phyloP scores from a whole-genome alignment of 2,797 vertebrate species.

The Distichodus sexfasciatus region DNA sequence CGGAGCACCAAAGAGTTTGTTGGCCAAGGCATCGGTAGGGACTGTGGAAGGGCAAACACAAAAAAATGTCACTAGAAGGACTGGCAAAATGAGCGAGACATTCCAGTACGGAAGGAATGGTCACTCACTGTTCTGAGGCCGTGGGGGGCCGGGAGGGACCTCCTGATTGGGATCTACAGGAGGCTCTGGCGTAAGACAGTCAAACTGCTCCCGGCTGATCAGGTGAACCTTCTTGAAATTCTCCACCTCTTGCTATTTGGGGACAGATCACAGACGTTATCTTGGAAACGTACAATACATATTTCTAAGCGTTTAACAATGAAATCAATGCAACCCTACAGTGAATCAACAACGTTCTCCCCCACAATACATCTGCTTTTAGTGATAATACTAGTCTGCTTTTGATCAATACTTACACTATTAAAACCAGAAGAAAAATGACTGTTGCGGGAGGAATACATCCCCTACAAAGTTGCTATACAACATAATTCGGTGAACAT shows the following conservation, averaged over 20 bases:
- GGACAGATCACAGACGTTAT: neutral
- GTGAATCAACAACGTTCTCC: too few relatives aligned
- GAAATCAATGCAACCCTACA: too few relatives aligned
- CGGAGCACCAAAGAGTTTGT: constrained; percentile 93
- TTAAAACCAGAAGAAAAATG: too few relatives aligned
- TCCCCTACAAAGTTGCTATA: too few relatives aligned
- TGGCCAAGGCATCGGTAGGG: constrained; percentile 94
- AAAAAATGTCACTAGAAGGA: neutral
- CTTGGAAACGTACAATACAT: too few relatives aligned
- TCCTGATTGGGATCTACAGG: constrained; percentile 97
- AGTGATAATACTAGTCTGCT: too few relatives aligned
- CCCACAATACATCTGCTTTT: too few relatives aligned
- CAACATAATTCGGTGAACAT: too few relatives aligned
- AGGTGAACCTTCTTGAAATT: constrained; percentile 99
- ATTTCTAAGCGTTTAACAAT: too few relatives aligned
- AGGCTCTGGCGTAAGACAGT: constrained; percentile 94
- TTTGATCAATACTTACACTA: too few relatives aligned
- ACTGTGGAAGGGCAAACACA: constrained; percentile 65
- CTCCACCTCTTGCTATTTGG: constrained; percentile 96
- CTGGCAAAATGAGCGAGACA: neutral
- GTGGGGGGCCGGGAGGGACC: constrained; percentile 92
- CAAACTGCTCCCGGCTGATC: constrained; percentile 97
- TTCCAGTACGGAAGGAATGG: neutral
- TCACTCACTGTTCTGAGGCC: constrained; percentile 87
- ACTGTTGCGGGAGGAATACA: too few relatives aligned